Conservation (phyloP, 2,113 vertebrate species). For the Dolichotis patagonum region DNA sequence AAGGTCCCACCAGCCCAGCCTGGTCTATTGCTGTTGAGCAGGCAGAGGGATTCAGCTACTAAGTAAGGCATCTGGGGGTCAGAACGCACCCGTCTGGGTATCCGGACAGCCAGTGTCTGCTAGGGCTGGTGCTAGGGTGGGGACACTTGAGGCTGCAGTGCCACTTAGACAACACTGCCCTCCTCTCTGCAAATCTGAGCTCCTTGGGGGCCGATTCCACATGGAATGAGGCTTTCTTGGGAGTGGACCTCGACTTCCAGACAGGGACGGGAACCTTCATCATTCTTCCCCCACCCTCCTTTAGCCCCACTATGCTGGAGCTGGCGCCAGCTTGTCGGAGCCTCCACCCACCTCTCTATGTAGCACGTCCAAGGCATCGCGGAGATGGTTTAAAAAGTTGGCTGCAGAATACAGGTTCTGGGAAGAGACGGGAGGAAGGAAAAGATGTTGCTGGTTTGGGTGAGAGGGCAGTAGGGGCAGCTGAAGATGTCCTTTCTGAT, state of each 20-base stretch:
- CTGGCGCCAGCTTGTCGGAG: not conserved
- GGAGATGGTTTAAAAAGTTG: slow-evolving; percentile 88
- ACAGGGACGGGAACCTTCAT: not conserved
- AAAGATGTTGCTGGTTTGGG: not conserved
- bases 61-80: not conserved
- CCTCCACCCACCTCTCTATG: slow-evolving; percentile 88
- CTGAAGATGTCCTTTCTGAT: not conserved
- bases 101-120: not conserved
- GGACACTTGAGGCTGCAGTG: not conserved
- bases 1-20: not conserved
- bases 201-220: not conserved
- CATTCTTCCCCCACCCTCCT: not conserved
- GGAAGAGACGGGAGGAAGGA: slow-evolving; percentile 56
- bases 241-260: not conserved
- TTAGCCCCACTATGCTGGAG: not conserved
- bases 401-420: slow-evolving; percentile 90
- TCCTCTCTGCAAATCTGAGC: not conserved
- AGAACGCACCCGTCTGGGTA: not conserved
- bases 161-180: not conserved
- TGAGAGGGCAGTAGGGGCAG: not conserved
- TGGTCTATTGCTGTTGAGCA: not conserved
- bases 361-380: slow-evolving; percentile 92
- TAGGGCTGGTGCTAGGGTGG: not conserved
- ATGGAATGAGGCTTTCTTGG: not conserved
- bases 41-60: not conserved